These are phyloP conservation scores for Aegotheles bennettii DNA, from an alignment of 2,113 vertebrate genomes.

Conservation along the genomic window DNA sequence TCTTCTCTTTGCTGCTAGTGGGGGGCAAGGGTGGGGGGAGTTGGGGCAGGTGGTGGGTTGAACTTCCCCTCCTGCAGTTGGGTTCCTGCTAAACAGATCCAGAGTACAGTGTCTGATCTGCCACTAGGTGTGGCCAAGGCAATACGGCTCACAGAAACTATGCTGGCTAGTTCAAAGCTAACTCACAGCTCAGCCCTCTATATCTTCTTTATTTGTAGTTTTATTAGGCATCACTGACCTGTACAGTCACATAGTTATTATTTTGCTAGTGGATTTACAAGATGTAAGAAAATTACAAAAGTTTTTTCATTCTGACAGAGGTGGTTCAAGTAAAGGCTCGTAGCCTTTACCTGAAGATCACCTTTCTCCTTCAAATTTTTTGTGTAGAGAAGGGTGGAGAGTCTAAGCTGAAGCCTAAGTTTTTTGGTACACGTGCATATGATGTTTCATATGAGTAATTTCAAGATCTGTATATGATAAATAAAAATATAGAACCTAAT, in stretches of 20 bases:
- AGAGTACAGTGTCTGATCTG: neutral
- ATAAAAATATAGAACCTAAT: neutral
- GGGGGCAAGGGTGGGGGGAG: too few species aligned
- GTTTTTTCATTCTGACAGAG: neutral
- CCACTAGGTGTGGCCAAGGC: neutral
- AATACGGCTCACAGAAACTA: neutral
- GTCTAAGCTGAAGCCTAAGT: neutral
- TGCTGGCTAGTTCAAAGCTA: neutral
- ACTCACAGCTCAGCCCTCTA: neutral
- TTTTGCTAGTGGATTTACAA: neutral
- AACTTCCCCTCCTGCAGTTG: neutral
- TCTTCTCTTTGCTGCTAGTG: neutral
- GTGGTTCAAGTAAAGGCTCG: neutral
- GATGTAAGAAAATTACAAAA: neutral
- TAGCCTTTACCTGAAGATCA: neutral
- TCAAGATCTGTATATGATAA: neutral
- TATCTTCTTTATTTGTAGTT: neutral
- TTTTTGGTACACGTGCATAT: neutral
- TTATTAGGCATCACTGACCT: neutral
- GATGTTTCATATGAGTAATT: neutral
- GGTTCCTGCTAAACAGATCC: neutral
- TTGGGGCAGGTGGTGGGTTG: too few species aligned
- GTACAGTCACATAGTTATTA: neutral
- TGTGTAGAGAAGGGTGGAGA: neutral
- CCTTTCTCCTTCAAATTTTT: neutral